Conservation (phyloP, 2,113 vertebrate species). For the Hiodon tergisus region DNA sequence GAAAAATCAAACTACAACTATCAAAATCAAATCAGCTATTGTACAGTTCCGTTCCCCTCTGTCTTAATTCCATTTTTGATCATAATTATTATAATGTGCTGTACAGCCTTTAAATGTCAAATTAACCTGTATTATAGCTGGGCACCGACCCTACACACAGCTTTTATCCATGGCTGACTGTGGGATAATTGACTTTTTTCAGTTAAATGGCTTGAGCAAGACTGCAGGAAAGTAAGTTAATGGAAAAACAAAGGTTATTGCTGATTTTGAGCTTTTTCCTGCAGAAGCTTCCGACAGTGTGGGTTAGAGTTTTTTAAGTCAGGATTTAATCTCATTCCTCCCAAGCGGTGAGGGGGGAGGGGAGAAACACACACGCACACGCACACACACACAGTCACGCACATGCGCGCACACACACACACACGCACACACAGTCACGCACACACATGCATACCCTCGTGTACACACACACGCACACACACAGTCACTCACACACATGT, state of each 20-base stretch:
- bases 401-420: no score
- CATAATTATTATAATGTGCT: slow-evolving; percentile 48
- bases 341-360: no score
- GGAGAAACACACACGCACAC: no score
- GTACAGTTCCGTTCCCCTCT: slow-evolving; percentile 11
- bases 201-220: slow-evolving; percentile 52
- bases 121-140: slow-evolving; percentile 45
- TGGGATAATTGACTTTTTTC: slow-evolving; percentile 57
- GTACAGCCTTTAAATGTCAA: slow-evolving; percentile 57
- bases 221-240: slow-evolving; percentile 52
- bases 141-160: slow-evolving; percentile 49
- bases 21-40: slow-evolving; percentile 2
- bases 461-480: no score
- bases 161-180: slow-evolving; percentile 47
- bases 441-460: no score
- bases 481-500: no score
- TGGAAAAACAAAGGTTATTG: slow-evolving; percentile 40
- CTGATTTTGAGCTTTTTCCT: slow-evolving; percentile 25
- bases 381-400: no score
- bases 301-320: no score
- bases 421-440: no score
- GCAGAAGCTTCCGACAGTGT: not conserved
- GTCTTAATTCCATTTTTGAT: slow-evolving; percentile 39
- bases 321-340: no score
- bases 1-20: no score